A percentile compares a stretch with the other conserved stretches of the same genome.
Conservation (phyloP, 2,797 vertebrate genomes). For the Hozukius guyotensis region DNA sequence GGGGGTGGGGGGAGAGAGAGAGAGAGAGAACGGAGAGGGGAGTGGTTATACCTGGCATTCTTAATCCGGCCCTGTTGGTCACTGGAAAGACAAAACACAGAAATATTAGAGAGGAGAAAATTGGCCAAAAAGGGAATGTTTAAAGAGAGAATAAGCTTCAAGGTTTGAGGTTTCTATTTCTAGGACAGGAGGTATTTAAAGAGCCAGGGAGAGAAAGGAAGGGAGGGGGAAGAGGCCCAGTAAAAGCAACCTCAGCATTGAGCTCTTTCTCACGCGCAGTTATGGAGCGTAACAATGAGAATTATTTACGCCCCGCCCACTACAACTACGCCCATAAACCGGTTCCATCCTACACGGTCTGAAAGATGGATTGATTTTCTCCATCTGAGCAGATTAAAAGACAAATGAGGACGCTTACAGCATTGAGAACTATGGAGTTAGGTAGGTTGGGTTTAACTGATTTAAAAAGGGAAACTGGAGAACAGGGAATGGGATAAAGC, state of each 20-base stretch:
- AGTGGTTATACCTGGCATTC: slow-evolving; percentile 90
- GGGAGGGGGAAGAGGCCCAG: not conserved
- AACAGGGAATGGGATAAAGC: not conserved
- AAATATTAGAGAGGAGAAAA: slow-evolving; percentile 33
- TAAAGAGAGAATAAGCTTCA: not conserved
- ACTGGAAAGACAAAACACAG: slow-evolving; percentile 71
- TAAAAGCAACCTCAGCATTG: not conserved
- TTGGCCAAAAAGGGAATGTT: not conserved
- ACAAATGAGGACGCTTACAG: not conserved
- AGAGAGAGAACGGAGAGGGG: not conserved
- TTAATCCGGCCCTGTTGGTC: slow-evolving; percentile 97
- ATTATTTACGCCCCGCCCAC: not conserved
- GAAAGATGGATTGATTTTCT: not conserved
- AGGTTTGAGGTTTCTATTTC: not conserved
- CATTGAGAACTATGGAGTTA: too few relatives aligned
- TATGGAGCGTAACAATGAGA: not conserved
- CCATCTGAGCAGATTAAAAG: not conserved
- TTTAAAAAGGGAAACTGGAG: not conserved
- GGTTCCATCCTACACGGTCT: not conserved
- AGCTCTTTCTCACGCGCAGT: not conserved
- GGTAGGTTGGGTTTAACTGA: not conserved
- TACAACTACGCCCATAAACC: not conserved
- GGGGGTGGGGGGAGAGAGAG: too few relatives aligned
- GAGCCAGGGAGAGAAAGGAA: not conserved
- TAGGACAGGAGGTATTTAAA: not conserved